These are phyloP conservation scores for Esox lucius DNA, from an alignment of 2,797 vertebrate species.

Conservation along the genomic window DNA sequence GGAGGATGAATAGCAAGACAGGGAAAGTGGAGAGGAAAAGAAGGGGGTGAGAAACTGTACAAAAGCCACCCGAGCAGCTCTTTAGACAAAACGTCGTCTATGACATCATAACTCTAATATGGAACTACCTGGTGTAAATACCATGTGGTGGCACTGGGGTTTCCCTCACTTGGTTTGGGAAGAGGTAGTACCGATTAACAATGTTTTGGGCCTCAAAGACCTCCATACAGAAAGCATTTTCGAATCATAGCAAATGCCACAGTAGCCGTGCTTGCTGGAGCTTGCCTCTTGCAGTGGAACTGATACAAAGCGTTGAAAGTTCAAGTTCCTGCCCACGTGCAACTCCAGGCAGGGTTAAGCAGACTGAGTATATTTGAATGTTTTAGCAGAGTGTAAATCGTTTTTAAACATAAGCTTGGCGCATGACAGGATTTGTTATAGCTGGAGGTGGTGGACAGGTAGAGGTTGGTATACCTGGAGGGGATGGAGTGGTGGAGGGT, in stretches of 20 bases:
- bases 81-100: not conserved
- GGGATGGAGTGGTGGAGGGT: no score
- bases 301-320: not conserved
- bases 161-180: not conserved
- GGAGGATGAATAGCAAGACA: not conserved
- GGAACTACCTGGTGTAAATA: not conserved
- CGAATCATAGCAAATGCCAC: not conserved
- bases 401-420: no score
- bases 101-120: not conserved
- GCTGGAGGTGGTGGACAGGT: no score
- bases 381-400: no score
- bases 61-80: not conserved
- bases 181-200: not conserved
- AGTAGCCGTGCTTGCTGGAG: not conserved
- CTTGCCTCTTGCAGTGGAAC: not conserved
- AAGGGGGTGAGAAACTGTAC: not conserved
- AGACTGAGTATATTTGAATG: no score
- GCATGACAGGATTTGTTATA: no score
- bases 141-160: not conserved
- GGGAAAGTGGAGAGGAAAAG: not conserved
- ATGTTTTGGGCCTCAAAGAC: not conserved
- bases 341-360: no score
- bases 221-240: not conserved
- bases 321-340: not conserved
- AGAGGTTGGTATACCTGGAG: no score